Base-by-base conservation (phyloP, 2,797 vertebrate species). In the Scolopax rusticola region DNA sequence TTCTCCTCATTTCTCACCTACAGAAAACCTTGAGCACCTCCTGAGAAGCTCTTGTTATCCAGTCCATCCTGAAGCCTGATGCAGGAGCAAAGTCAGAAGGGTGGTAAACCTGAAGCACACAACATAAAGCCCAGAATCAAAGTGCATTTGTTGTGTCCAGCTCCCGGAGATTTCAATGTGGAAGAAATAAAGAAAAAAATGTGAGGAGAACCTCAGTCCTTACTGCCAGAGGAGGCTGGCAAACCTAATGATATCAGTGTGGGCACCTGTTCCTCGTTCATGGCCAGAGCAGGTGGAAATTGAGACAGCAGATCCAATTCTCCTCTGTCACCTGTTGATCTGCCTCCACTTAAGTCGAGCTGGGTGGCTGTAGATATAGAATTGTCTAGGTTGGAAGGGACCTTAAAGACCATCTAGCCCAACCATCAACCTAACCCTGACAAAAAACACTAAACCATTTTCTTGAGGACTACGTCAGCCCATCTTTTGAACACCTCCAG, bases 81-180 rank as follows among this genome's bases (percentile, higher is more conserved):
- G 8, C 6, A 15, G 23, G 50, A 28, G 5, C 15, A 24, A 17
- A 73, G 56, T 2, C 4, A 12, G 74, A 16, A 48, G 43, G 28
- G 54, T 17, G 6, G 0, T 3, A 41, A 77, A 4, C 54, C 18
- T 14, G 0, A 33, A 54, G 40, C 19, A 9, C 21, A 4, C 20
- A 6, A 1, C 0, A 0, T 8, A n/a, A 30, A 84, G 11, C 28
- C 40, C 10, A 3, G 71, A 43, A 54, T 45, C 4, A 50, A 64
- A 69, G 15, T 1, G 12, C 4, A 45, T 19, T 25, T 43, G 11
- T 36, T 2, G 0, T 28, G 36, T 27, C 50, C 47, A 18, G 1
- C 18, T 41, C 51, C 8, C 0, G 0, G 56, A 30, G 8, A 23
- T 57, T 33, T 19, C 50, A 45, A 45, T 28, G 8, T 1, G 2